These are phyloP conservation scores for Sternotherus odoratus DNA, from an alignment of 2,797 vertebrate species.

Conservation along the genomic window DNA sequence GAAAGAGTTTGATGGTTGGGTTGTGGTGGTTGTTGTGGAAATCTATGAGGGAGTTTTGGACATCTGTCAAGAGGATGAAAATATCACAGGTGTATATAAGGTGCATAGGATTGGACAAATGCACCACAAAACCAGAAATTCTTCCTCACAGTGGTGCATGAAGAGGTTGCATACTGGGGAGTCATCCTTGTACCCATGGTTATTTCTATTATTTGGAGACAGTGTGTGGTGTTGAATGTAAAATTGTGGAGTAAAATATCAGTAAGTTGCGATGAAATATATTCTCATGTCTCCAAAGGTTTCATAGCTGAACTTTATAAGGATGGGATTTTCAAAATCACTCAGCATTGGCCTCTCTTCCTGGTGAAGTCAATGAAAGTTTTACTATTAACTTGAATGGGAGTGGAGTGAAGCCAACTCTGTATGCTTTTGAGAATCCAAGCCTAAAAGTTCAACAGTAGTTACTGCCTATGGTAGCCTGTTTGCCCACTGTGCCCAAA, in stretches of 20 bases:
- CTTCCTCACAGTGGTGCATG: neutral
- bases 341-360: neutral
- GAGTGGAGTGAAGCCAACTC: neutral
- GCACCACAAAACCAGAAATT: neutral
- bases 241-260: neutral
- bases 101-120: neutral
- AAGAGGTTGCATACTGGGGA: neutral
- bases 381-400: neutral
- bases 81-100: neutral
- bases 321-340: neutral
- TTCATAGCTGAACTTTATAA: neutral
- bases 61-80: neutral
- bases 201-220: neutral
- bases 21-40: neutral
- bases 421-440: neutral
- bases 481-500: neutral
- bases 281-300: neutral
- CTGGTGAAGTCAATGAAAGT: neutral
- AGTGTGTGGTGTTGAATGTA: neutral
- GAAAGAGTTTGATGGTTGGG: neutral
- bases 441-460: neutral
- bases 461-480: neutral
- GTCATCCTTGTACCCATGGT: neutral
- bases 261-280: neutral
- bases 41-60: neutral